Conservation (phyloP, 2,888 invertebrate species). For the Neoitamus cyanurus region DNA sequence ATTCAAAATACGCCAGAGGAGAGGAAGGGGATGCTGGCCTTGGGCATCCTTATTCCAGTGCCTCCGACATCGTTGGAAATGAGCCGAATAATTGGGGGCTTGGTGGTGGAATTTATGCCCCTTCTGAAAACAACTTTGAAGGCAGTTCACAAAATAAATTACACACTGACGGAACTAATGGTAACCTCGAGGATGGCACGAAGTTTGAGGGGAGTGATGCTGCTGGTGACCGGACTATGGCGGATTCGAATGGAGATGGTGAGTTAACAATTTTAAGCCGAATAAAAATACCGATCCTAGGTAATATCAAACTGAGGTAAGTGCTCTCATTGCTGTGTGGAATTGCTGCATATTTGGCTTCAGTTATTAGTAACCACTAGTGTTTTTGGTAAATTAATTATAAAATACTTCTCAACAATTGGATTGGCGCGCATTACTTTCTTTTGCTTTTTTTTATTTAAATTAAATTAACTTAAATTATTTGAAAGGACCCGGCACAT, state of each 20-base stretch:
- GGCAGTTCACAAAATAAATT: background rate
- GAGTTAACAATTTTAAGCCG: background rate
- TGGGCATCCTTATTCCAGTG: background rate
- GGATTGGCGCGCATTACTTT: no score
- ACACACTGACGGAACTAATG: background rate
- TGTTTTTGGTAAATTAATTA: no score
- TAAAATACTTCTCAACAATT: no score
- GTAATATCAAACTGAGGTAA: background rate
- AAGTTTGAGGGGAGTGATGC: background rate
- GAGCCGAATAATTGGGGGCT: background rate
- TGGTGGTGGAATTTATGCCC: background rate
- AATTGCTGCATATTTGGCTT: no score
- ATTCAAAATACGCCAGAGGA: background rate
- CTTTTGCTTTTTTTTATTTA: no score
- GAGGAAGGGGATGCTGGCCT: background rate
- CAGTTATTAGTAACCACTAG: no score
- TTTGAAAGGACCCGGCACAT: no score
- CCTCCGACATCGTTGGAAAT: background rate
- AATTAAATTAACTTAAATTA: no score
- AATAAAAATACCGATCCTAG: no score
- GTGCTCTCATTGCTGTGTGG: background rate
- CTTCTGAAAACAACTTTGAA: background rate
- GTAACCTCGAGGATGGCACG: background rate
- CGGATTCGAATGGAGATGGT: background rate
- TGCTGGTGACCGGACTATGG: background rate